Evolutionary conservation across 2,797 vertebrate species (phyloP).

Genomic region (Sebastes kiyomatsui): DNA sequence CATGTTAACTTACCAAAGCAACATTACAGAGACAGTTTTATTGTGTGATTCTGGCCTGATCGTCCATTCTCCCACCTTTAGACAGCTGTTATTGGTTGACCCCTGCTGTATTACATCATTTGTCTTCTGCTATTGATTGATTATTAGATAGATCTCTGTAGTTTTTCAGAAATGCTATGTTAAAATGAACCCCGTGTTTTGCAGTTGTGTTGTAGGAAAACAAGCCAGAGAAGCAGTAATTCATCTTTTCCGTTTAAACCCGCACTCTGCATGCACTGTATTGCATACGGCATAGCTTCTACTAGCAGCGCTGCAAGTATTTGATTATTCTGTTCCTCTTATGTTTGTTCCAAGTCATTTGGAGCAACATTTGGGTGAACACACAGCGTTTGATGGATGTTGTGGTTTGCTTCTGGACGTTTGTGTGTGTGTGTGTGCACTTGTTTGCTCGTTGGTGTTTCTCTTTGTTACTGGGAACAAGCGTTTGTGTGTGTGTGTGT

Average conservation of each 20-base stretch:
- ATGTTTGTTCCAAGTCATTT: conserved; percentile 48
- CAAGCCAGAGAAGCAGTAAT: not conserved
- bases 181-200: not conserved
- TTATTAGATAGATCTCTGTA: not conserved
- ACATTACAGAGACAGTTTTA: not conserved
- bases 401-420: conserved; percentile 50
- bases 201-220: conserved; percentile 16
- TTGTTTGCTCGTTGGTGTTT: conserved; percentile 49
- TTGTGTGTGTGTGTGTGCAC: not conserved
- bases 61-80: not conserved
- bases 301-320: conserved; percentile 32
- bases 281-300: not conserved
- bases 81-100: conserved; percentile 26
- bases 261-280: not conserved
- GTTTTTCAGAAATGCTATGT: not conserved
- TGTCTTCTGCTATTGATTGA: not conserved
- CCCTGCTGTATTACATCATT: conserved; percentile 13
- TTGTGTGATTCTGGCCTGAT: not conserved
- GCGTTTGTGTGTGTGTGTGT: not conserved
- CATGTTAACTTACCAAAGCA: not conserved
- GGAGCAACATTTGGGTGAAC: conserved; percentile 38
- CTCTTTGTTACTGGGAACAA: conserved; percentile 27
- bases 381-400: conserved; percentile 51
- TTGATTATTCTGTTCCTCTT: conserved; percentile 42
- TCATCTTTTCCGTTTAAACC: conserved; percentile 12